These are phyloP conservation scores for Scrobipalpa costella DNA, from an alignment of 2,888 invertebrate species.

Conservation along the genomic window DNA sequence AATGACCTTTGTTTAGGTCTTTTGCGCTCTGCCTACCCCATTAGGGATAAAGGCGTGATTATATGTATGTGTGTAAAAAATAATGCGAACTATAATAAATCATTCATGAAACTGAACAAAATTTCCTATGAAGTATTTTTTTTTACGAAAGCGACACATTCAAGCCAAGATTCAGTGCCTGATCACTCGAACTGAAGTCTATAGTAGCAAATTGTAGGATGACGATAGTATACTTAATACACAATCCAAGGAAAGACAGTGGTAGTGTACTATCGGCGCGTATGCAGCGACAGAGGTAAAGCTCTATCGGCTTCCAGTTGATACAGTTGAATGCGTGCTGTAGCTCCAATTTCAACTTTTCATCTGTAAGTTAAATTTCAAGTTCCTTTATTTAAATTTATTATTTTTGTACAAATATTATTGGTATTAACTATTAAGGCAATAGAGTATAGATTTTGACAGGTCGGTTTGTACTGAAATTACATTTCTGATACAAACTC, in stretches of 20 bases:
- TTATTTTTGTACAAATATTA: background rate
- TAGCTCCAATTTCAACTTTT: background rate
- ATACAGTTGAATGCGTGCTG: slow-evolving; percentile 2
- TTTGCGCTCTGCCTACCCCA: no score
- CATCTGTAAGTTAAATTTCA: background rate
- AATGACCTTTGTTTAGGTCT: no score
- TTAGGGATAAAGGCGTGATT: no score
- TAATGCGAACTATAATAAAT: no score
- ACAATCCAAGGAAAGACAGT: background rate
- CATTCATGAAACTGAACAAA: no score
- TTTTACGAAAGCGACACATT: background rate
- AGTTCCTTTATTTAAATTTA: no score
- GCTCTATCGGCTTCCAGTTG: background rate
- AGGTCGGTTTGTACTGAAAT: no score
- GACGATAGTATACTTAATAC: background rate
- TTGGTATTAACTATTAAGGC: background rate
- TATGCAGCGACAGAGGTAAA: background rate
- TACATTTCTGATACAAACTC: no score
- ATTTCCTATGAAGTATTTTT: no score
- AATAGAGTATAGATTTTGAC: no score
- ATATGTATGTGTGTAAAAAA: no score
- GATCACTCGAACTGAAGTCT: background rate
- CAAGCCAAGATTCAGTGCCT: background rate
- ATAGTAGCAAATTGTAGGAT: background rate
- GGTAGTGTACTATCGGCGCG: background rate